These are phyloP conservation scores for Otocyon megalotis DNA, from an alignment of 2,113 vertebrate species.

Conservation along the genomic window DNA sequence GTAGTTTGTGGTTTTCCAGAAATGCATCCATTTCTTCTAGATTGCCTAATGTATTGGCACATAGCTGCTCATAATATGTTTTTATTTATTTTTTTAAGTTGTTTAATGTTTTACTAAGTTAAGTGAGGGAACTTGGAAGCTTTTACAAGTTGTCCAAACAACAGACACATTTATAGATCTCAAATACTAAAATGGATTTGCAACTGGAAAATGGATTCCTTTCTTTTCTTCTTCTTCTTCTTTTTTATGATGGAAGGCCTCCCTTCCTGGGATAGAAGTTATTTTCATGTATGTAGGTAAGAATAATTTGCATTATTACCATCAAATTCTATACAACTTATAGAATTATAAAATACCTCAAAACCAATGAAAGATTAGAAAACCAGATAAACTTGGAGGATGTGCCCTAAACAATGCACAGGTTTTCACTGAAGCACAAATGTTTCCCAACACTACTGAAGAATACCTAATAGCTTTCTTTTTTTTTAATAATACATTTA, in stretches of 20 bases:
- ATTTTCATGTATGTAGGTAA: not conserved
- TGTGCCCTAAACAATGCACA: not conserved
- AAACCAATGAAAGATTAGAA: conserved; percentile 6
- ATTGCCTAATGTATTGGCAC: too few species aligned
- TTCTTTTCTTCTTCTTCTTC: not conserved
- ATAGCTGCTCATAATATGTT: too few species aligned
- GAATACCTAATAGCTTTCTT: not conserved
- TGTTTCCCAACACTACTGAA: not conserved
- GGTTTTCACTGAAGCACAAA: not conserved
- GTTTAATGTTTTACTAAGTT: not conserved
- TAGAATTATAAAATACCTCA: not conserved
- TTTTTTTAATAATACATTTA: too few species aligned
- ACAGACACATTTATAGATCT: not conserved
- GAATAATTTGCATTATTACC: conserved; percentile 21
- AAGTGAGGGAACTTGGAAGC: not conserved
- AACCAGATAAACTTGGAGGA: not conserved
- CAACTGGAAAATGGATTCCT: not conserved
- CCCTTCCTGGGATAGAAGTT: not conserved
- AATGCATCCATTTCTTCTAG: too few species aligned
- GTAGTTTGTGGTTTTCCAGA: too few species aligned
- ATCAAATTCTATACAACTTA: conserved; percentile 22
- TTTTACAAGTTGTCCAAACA: not conserved
- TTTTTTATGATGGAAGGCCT: not conserved
- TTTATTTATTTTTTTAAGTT: too few species aligned
- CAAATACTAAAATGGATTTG: not conserved